Base-by-base conservation (phyloP, 2,888 invertebrate species). In the Meta bourneti region DNA sequence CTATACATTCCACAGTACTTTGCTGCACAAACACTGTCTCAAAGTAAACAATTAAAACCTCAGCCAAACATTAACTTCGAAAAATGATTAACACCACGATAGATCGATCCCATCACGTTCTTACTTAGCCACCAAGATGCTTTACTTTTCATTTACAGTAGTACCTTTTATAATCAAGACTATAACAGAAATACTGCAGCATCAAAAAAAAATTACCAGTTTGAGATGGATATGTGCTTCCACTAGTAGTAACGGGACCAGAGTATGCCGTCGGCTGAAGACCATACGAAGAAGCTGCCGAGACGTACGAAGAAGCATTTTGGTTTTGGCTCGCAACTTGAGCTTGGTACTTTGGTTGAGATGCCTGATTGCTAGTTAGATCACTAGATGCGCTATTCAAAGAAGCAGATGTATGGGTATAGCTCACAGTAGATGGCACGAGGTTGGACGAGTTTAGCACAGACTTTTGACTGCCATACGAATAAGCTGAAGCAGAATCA, bases 381-480 rank as follows among this genome's bases (percentile, higher is more conserved):
- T 92, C 92, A 51, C 70, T 74, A 49, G 91, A 84, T 20, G 78
- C 83, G 51, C 77, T 74, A 61, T 54, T 82, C 7, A 89, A 71
- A 6, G 93, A 91, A 11, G 87, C 49, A n/a, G 90, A 82, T 8
- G 89, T 77, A 20, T 93, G 87, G 20, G 89, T 85, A 52, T 93
- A 93, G 71, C 86, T 89, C n/a, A 19, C 52, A 19, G 85, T 85
- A 49, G 93, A 89, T 71, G 93, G 90, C 84, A 80, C 85, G 49
- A 91, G 77, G 51, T 82, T 91, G 89, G 93, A 91, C 75, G 89
- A 85, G 82, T 85, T 89, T 84, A 93, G 71, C 19, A 87, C 90
- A n/a, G 92, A 83, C 69, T 93, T 93, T 11, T 93, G 93, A 75
- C 69, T 87, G 34, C 74, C 79, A 72, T 93, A 93, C 70, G 91